A percentile compares a stretch with the other conserved stretches of the same genome.
These are phyloP conservation scores for Hippocampus zosterae DNA, from an alignment of 2,113 vertebrate species.

Conservation along the genomic window DNA sequence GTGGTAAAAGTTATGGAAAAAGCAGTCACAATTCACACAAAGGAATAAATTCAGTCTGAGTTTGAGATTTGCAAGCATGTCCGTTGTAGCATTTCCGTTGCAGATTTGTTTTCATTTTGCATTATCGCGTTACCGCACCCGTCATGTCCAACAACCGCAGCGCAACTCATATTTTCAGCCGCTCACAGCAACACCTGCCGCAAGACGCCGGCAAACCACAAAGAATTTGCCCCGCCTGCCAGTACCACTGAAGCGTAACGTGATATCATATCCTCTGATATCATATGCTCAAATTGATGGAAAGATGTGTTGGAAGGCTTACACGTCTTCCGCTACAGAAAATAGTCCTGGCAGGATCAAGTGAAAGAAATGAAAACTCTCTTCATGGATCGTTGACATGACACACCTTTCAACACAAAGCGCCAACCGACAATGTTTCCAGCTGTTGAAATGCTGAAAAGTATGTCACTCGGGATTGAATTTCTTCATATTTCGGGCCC, in stretches of 20 bases:
- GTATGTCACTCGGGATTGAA: too few species aligned
- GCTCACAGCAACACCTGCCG: background rate
- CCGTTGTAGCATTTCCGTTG: background rate
- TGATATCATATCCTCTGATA: background rate
- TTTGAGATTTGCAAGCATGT: background rate
- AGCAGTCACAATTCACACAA: too few species aligned
- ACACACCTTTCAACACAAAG: background rate
- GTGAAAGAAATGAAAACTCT: constrained; percentile 39
- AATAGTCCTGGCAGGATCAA: constrained; percentile 48
- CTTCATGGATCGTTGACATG: background rate
- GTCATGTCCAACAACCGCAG: background rate
- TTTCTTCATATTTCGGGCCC: background rate
- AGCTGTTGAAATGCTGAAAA: background rate
- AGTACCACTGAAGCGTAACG: background rate
- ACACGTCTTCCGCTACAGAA: constrained; percentile 62
- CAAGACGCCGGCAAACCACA: background rate
- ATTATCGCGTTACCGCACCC: background rate
- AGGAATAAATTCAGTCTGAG: background rate
- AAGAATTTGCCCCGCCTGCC: background rate
- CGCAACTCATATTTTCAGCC: background rate
- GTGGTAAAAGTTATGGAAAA: background rate
- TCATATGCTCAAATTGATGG: background rate
- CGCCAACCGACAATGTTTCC: background rate
- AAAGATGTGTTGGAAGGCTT: constrained; percentile 41
- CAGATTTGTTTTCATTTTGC: background rate